Percentiles rank a stretch among this genome's conserved stretches.
These are phyloP conservation scores for Eulemur macaco DNA, from an alignment of 2,113 vertebrate genomes.

Conservation along the genomic window DNA sequence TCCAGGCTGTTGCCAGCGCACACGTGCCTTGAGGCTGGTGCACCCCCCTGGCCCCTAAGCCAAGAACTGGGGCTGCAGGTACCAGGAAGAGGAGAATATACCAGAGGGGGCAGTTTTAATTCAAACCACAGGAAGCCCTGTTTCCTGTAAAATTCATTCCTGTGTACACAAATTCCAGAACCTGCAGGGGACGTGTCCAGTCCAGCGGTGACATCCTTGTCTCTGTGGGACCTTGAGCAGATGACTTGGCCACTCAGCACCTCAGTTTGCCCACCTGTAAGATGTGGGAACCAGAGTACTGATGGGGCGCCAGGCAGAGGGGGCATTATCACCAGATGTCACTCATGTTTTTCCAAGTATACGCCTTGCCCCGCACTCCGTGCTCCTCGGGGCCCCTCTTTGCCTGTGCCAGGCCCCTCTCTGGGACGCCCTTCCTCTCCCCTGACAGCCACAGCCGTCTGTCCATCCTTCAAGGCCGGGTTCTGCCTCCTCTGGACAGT, in stretches of 20 bases:
- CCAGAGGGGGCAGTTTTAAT: neutral
- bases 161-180: neutral
- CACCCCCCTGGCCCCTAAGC: too few relatives aligned
- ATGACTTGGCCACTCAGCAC: too few relatives aligned
- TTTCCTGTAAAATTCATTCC: neutral
- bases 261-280: neutral
- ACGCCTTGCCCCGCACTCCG: too few relatives aligned
- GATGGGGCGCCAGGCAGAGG: rapidly evolving
- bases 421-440: neutral
- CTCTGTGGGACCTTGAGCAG: neutral
- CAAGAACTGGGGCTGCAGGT: neutral
- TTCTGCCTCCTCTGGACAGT: neutral
- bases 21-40: neutral
- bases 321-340: neutral
- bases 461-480: neutral
- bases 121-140: neutral
- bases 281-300: neutral
- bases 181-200: rapidly evolving
- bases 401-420: neutral
- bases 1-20: neutral
- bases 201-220: rapidly evolving
- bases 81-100: neutral
- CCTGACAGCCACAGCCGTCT: neutral
- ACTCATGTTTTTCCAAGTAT: neutral
- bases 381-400: neutral